Base-by-base conservation (phyloP, 2,113 vertebrate genomes). In the Equus przewalskii region DNA sequence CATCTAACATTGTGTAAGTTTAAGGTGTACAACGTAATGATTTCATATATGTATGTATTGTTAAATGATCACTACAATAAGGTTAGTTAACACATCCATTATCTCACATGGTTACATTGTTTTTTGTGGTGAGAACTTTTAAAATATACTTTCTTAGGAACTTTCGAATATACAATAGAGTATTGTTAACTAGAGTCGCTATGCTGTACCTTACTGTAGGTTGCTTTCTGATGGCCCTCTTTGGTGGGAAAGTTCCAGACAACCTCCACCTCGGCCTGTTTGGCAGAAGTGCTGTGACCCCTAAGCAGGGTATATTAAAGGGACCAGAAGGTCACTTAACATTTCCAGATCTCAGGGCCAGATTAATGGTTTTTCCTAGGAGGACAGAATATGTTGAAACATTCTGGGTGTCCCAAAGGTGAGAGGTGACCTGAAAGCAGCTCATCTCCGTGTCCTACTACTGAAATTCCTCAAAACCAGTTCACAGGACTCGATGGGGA, bases 291-390 rank as follows among this genome's bases (percentile, higher is more conserved):
- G 28, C 54, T 85, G 13, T 70, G 15, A 82, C 41, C 24, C 49
- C 41, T 78, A 58, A 94, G 41, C 11, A 72, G n/a, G 49, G 26
- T 70, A 24, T 69, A 73, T 86, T 95, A 91, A 91, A n/a, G 69
- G 72, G 64, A 5, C 49, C 12, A 94, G 21, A 82, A 79, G 36
- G 22, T 65, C 79, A 90, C 83, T 86, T 96, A 78, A 78, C 67
- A 22, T 72, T 84, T 56, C 49, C 12, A 83, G 60, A 84, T 78
- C 51, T 8, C 7, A 49, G 82, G 11, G 4, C n/a, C 84, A 62
- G 75, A 46, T 65, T 80, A 89, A 84, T 46, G 41, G n/a, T 78
- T 80, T 97, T 73, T 85, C 76, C 90, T 96, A 62, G 76, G 89
- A 93, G 62, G n/a, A 28, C 51, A 19, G n/a, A 84, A 16, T 89